Base-by-base conservation (phyloP, 2,888 invertebrate species). In the Euspilapteryx auroguttella region DNA sequence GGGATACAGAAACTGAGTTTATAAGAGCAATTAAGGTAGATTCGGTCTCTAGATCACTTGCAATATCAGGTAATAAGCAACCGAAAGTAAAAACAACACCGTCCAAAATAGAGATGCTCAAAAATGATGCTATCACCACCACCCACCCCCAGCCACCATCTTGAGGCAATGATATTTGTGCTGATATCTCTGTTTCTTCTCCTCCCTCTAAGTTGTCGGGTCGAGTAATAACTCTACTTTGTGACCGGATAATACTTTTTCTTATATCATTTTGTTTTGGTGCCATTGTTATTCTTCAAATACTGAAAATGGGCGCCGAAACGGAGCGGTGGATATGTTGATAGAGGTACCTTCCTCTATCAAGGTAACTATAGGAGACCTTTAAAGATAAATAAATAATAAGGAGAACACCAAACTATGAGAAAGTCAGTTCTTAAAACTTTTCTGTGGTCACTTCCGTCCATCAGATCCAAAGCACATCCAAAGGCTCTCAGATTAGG, bases 121-220 rank as follows among this genome's bases (percentile, higher is more conserved):
- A 34, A 41, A 71, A 71, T 6, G 63, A 41, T 14, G 54, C 45
- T 22, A 39, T 29, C 2, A 71, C 62, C 8, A 75, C 71, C 4
- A 68, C 44, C 73, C 73, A 75, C 21, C 69, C 71, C 69, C 71
- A 73, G 13, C 61, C 58, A 31, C 68, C 68, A 35, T 75, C 73
- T 30, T 48, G 38, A 9, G 73, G 71, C 21, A 71, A 38, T 22
- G 58, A 50, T 40, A 75, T 59, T 45, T 68, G 61, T n/a, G 69
- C 66, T 27, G 64, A 47, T 23, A 75, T 68, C 50, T 73, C 73
- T 29, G 58, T 63, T 50, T 68, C 65, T 48, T 68, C 65, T 6
- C 51, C 56, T 15, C 53, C 65, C 45, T 59, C 55, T 17, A 49
- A 24, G 31, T 54, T 43, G 34, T 54, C 49, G 21, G 48, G 47